A percentile compares a stretch with the other conserved stretches of the same genome.
phyloP scores from a whole-genome alignment of 1,140 invertebrate genomes.

The Drosophila sp. region DNA sequence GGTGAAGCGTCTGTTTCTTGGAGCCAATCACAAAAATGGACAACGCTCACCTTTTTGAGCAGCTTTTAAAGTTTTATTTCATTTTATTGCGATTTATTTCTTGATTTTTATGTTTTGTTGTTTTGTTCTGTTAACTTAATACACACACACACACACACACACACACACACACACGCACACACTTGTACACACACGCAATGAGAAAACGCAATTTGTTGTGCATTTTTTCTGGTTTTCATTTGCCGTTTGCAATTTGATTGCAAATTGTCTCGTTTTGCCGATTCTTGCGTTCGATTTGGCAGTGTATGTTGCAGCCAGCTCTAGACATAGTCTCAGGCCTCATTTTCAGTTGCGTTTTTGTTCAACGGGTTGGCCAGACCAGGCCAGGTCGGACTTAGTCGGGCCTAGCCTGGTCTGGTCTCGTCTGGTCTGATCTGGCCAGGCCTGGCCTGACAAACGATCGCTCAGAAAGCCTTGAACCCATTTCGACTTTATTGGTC shows the following conservation, averaged over 20 bases:
- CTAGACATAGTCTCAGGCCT: constrained; percentile 58
- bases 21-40: constrained; percentile 77
- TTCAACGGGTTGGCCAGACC: constrained; percentile 12
- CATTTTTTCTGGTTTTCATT: constrained; percentile 73
- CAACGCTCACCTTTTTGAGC: constrained; percentile 64
- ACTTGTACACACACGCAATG: constrained; percentile 49
- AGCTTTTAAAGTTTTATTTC: constrained; percentile 70
- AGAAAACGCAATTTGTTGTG: constrained; percentile 76
- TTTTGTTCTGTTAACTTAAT: constrained; percentile 64
- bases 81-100: constrained; percentile 61
- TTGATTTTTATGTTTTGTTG: constrained; percentile 47
- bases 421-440: too few species aligned
- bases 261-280: constrained; percentile 75
- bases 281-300: constrained; percentile 46
- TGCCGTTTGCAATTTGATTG: constrained; percentile 62
- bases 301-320: constrained; percentile 44
- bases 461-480: constrained; percentile 58
- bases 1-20: constrained; percentile 7
- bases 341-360: constrained; percentile 58
- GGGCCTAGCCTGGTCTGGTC: neutral
- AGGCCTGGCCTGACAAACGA: neutral
- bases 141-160: constrained; percentile 19
- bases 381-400: constrained; percentile 6
- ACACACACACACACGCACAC: constrained; percentile 33
- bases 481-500: constrained; percentile 23